phyloP scores from a whole-genome alignment of 1,140 invertebrate species.

The Hyposmocoma kahamanoa region DNA sequence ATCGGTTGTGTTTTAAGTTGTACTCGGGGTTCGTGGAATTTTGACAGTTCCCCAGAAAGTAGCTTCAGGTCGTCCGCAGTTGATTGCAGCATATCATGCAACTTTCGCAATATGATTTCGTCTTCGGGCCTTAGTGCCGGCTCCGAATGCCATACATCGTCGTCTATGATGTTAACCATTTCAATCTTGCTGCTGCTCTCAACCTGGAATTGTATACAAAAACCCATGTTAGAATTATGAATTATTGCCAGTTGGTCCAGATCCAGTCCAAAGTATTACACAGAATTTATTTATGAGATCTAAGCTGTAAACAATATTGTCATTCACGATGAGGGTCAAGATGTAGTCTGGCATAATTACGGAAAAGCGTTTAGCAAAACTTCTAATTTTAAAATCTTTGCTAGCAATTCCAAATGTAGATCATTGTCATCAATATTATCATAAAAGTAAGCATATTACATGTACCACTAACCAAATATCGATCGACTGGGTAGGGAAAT shows the following conservation, averaged over 20 bases:
- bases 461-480: conserved; percentile 59
- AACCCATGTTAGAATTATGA: too few species aligned
- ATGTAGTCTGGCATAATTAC: too few species aligned
- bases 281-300: too few species aligned
- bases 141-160: conserved; percentile 55
- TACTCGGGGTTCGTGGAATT: conserved; percentile 38
- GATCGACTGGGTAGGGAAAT: conserved; percentile 56
- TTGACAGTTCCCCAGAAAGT: conserved; percentile 50
- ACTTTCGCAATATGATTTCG: conserved; percentile 51
- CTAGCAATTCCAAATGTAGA: neutral
- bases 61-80: conserved; percentile 63
- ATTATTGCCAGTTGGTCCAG: too few species aligned
- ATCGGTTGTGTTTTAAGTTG: conserved; percentile 45
- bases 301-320: too few species aligned
- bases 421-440: neutral
- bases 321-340: too few species aligned
- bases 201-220: conserved; percentile 46
- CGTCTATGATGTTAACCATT: conserved; percentile 58
- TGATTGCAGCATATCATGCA: conserved; percentile 62
- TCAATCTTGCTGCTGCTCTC: conserved; percentile 59
- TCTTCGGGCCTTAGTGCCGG: conserved; percentile 61
- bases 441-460: neutral
- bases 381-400: too few species aligned
- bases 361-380: too few species aligned
- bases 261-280: too few species aligned